phyloP scores from a whole-genome alignment of 2,113 vertebrate species.

The Pelecanoides urinatrix region DNA sequence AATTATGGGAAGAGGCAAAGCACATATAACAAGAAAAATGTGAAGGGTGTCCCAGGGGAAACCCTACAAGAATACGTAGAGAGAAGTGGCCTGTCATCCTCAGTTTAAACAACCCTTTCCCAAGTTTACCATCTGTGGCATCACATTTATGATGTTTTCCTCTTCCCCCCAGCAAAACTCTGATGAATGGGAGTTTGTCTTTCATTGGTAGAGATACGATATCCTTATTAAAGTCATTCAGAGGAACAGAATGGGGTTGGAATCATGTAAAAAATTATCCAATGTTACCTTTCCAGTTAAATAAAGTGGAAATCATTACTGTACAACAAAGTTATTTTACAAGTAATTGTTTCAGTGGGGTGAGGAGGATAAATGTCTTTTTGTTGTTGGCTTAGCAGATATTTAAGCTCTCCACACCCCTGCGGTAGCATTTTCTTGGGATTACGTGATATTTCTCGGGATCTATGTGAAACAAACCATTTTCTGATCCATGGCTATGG shows the following conservation, averaged over 20 bases:
- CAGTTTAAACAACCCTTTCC: neutral
- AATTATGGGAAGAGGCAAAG: neutral
- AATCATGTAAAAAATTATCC: neutral
- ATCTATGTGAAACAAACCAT: neutral
- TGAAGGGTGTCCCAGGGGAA: neutral
- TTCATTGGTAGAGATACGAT: neutral
- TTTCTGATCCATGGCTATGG: neutral
- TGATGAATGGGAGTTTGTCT: neutral
- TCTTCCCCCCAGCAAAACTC: neutral
- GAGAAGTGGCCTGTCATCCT: neutral
- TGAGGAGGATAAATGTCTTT: neutral
- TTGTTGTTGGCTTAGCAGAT: neutral
- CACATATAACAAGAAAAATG: neutral
- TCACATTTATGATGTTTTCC: neutral
- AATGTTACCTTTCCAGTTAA: neutral
- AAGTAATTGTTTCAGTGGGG: neutral
- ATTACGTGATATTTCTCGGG: neutral
- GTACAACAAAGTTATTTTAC: neutral
- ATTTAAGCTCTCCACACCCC: neutral
- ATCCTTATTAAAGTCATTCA: neutral
- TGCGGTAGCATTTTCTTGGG: neutral
- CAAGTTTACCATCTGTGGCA: neutral
- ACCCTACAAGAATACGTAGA: neutral
- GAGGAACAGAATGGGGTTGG: neutral
- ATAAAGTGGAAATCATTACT: neutral